These are phyloP conservation scores for Peromyscus eremicus DNA, from an alignment of 2,797 vertebrate species.

Conservation along the genomic window DNA sequence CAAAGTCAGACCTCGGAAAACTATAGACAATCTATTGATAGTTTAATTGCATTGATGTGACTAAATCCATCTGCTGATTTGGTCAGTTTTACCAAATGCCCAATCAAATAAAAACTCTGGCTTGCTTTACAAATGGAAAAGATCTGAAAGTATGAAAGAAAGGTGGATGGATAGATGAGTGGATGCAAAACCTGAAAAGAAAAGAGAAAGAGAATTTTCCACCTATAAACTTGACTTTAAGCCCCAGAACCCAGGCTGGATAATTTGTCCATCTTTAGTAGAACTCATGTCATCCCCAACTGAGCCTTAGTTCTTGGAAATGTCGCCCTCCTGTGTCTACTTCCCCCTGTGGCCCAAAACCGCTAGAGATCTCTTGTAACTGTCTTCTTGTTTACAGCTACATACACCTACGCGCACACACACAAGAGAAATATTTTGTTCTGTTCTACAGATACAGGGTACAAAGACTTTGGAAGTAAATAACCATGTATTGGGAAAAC, in stretches of 20 bases:
- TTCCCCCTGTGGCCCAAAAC: not conserved
- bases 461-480: not conserved
- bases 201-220: not conserved
- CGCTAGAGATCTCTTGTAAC: not conserved
- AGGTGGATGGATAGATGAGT: too few relatives aligned
- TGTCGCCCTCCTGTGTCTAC: not conserved
- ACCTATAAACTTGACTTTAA: not conserved
- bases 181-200: not conserved
- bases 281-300: not conserved
- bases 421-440: not conserved
- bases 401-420: not conserved
- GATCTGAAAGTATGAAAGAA: not conserved
- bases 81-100: not conserved
- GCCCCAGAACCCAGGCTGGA: not conserved
- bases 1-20: not conserved
- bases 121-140: not conserved
- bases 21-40: not conserved
- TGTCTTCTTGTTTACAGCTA: not conserved
- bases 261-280: not conserved
- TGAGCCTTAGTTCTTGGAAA: not conserved
- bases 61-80: not conserved
- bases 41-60: conserved; percentile 7
- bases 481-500: not conserved
- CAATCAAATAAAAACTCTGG: not conserved
- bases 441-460: not conserved